Conservation (phyloP, 2,797 vertebrate species). For the Xenopus petersii region DNA sequence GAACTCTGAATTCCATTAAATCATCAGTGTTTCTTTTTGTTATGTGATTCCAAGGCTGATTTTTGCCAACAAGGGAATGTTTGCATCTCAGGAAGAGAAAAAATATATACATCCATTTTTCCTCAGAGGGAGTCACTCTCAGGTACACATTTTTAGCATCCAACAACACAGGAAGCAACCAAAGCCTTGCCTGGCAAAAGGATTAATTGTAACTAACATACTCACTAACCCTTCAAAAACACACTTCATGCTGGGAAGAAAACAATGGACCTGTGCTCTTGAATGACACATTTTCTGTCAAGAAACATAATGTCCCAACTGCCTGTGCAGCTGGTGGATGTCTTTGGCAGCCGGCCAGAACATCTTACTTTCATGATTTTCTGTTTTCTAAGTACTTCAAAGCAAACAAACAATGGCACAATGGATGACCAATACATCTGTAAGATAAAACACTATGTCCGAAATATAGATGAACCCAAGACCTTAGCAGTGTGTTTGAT, state of each 20-base stretch:
- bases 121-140: slow-evolving; percentile 22
- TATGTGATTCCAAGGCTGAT: slow-evolving; percentile 1
- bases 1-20: slow-evolving; percentile 12
- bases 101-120: slow-evolving; percentile 9
- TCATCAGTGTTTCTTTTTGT: slow-evolving; percentile 19
- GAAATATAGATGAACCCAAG: too few species aligned
- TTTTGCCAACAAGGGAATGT: slow-evolving; percentile 26
- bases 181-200: slow-evolving; percentile 40
- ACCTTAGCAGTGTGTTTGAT: too few species aligned
- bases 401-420: slow-evolving; percentile 29
- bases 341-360: slow-evolving; percentile 37
- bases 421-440: slow-evolving; percentile 33
- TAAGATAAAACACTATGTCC: slow-evolving; percentile 16
- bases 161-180: slow-evolving; percentile 38
- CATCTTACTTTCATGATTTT: slow-evolving; percentile 37
- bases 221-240: slow-evolving; percentile 44
- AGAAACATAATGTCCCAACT: slow-evolving; percentile 46
- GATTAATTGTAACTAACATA: slow-evolving; percentile 46
- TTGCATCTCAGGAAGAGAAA: background rate
- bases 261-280: slow-evolving; percentile 42
- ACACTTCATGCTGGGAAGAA: slow-evolving; percentile 38
- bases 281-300: slow-evolving; percentile 47
- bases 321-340: slow-evolving; percentile 43
- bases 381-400: slow-evolving; percentile 18
- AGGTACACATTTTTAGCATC: slow-evolving; percentile 42